Percentiles rank a stretch among this genome's conserved stretches.
Conservation (phyloP, 2,797 vertebrate species). For the Premnoplex brunnescens region DNA sequence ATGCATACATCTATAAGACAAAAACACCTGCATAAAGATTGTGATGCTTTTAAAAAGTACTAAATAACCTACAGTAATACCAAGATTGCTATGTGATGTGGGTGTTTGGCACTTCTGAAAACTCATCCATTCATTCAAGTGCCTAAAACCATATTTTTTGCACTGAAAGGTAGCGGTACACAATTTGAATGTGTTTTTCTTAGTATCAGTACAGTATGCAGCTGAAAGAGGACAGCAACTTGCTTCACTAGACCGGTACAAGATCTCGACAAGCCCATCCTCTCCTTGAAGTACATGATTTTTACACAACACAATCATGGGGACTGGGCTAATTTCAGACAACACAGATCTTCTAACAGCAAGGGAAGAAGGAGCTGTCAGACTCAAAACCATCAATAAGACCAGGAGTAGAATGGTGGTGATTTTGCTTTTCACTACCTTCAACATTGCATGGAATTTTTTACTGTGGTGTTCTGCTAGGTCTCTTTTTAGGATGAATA, state of each 20-base stretch:
- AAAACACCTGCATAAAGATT: background rate
- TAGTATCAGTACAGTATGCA: accelerated
- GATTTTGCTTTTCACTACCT: background rate
- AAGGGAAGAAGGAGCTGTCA: background rate
- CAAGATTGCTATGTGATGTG: background rate
- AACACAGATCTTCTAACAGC: background rate
- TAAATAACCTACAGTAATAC: background rate
- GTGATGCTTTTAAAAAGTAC: background rate
- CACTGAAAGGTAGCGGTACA: background rate
- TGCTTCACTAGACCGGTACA: background rate
- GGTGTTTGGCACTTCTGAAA: background rate
- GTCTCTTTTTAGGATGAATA: background rate
- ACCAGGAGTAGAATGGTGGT: background rate
- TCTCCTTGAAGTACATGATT: background rate
- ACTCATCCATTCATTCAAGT: background rate
- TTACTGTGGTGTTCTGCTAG: background rate
- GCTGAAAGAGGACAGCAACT: background rate
- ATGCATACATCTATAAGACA: background rate
- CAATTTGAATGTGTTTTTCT: background rate
- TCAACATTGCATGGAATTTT: background rate
- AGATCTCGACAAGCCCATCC: background rate
- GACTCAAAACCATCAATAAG: background rate
- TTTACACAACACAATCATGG: background rate
- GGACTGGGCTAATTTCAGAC: background rate
- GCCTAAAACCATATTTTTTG: background rate